A percentile compares a stretch with the other conserved stretches of the same genome.
Evolutionary conservation across 2,113 vertebrate species (phyloP).

Genomic region (Mesoclemmys tuberculata): DNA sequence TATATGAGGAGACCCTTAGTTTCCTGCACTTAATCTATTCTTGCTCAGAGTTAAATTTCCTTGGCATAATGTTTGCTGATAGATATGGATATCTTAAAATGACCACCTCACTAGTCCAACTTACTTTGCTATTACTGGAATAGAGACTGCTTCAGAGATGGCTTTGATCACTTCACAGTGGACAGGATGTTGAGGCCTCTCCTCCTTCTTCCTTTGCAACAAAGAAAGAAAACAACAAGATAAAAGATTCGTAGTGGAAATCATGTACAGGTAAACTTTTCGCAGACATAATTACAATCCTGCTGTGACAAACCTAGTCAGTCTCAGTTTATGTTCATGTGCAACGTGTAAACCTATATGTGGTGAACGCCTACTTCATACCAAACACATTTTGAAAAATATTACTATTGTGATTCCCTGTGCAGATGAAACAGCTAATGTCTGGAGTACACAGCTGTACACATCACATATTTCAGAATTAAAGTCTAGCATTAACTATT

Average conservation of each 20-base stretch:
- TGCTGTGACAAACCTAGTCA: background rate
- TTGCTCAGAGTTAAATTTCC: background rate
- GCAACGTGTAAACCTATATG: background rate
- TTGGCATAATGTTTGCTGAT: background rate
- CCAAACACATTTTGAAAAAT: background rate
- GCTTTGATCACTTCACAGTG: slow-evolving; percentile 92
- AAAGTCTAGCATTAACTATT: background rate
- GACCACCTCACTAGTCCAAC: slow-evolving; percentile 29
- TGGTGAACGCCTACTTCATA: background rate
- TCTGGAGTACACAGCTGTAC: background rate
- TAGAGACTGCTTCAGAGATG: slow-evolving; percentile 85
- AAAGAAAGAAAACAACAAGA: slow-evolving; percentile 19
- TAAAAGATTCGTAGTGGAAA: slow-evolving; percentile 15
- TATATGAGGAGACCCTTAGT: background rate
- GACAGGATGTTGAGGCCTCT: slow-evolving; percentile 92
- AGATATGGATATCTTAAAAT: background rate
- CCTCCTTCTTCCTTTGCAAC: slow-evolving; percentile 90
- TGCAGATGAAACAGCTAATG: background rate
- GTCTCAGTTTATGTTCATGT: background rate
- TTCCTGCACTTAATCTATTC: background rate
- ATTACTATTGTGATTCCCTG: background rate
- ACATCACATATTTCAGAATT: background rate
- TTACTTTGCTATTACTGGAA: slow-evolving; percentile 97
- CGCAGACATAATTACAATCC: background rate
- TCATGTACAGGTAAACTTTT: background rate